phyloP scores from a whole-genome alignment of 2,888 invertebrate species.

The Phragmatobia fuliginosa region DNA sequence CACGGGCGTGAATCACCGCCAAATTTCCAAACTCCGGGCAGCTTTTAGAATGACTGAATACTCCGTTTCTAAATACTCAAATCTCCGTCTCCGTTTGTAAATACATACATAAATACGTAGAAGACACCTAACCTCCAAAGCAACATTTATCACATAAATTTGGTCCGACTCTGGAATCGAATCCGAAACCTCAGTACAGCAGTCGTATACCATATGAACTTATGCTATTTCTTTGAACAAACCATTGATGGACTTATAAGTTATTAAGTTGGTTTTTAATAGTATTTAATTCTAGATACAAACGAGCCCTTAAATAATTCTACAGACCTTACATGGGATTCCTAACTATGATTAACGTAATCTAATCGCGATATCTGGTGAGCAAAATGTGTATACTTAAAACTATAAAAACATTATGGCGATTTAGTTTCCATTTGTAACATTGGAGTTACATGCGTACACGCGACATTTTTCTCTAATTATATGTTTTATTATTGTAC shows the following conservation, averaged over 20 bases:
- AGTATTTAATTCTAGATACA: neutral
- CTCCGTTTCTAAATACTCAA: too few relatives aligned
- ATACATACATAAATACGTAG: too few relatives aligned
- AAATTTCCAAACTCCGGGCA: too few relatives aligned
- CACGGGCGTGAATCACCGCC: too few relatives aligned
- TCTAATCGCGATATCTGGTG: neutral
- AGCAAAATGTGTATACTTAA: neutral
- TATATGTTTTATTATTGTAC: neutral
- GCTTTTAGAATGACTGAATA: too few relatives aligned
- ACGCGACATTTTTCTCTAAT: neutral
- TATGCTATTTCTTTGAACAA: neutral
- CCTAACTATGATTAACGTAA: neutral
- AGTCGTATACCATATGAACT: neutral
- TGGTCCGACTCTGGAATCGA: too few relatives aligned
- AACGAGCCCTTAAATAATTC: neutral
- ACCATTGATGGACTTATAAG: too few relatives aligned
- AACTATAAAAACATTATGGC: neutral
- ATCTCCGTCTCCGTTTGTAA: too few relatives aligned
- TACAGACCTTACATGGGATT: neutral
- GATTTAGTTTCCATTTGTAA: neutral
- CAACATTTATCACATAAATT: too few relatives aligned
- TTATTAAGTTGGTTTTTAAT: too few relatives aligned
- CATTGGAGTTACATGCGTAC: neutral
- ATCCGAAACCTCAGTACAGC: neutral
- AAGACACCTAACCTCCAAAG: too few relatives aligned